phyloP scores from a whole-genome alignment of 2,797 vertebrate species.

The Champsocephalus gunnari region DNA sequence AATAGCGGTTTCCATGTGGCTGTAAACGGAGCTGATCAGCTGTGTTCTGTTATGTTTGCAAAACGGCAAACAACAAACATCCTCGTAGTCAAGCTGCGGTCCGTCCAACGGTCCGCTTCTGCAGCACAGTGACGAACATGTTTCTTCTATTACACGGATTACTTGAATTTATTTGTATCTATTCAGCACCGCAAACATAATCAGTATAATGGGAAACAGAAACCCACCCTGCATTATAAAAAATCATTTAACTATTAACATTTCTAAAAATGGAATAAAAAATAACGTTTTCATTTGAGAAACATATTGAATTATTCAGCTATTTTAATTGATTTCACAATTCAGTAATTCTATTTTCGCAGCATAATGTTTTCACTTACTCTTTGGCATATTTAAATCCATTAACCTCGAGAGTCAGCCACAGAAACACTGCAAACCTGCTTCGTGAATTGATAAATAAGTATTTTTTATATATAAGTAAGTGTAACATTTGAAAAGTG shows the following conservation, averaged over 20 bases:
- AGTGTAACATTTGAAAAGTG: too few species aligned
- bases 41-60: too few species aligned
- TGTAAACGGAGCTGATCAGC: too few species aligned
- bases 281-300: slow-evolving; percentile 43
- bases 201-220: slow-evolving; percentile 66
- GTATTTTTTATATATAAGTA: too few species aligned
- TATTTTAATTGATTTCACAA: slow-evolving; percentile 57
- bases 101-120: too few species aligned
- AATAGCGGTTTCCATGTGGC: too few species aligned
- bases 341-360: slow-evolving; percentile 46
- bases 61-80: too few species aligned
- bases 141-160: slow-evolving; percentile 56
- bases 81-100: too few species aligned
- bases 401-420: slow-evolving; percentile 21
- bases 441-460: slow-evolving; percentile 5
- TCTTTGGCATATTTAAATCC: slow-evolving; percentile 34
- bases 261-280: slow-evolving; percentile 39
- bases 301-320: slow-evolving; percentile 37
- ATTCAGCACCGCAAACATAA: slow-evolving; percentile 69
- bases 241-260: slow-evolving; percentile 33
- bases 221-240: slow-evolving; percentile 40
- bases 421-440: slow-evolving; percentile 25
- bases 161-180: slow-evolving; percentile 65
- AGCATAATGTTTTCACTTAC: slow-evolving; percentile 45
- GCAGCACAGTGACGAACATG: too few species aligned